Evolutionary conservation across 2,113 vertebrate species (phyloP).

Genomic region (Oreochromis spilurus): DNA sequence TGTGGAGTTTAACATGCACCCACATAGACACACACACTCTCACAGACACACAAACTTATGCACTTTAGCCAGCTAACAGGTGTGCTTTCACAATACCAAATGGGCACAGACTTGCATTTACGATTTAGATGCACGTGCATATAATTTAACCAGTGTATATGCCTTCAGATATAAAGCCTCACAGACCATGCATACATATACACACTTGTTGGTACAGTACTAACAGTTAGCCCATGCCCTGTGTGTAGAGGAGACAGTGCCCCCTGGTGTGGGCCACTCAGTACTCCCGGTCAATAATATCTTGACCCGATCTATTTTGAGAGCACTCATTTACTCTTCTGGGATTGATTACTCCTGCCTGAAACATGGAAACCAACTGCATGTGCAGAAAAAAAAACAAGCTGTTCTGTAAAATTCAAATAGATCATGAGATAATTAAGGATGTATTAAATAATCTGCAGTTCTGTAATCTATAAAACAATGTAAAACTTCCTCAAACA

Average conservation of each 20-base stretch:
- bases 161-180: not conserved
- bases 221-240: conserved; percentile 19
- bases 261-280: conserved; percentile 61
- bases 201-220: conserved; percentile 2
- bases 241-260: conserved; percentile 71
- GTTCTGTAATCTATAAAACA: not conserved
- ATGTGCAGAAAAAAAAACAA: not conserved
- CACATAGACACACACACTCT: not conserved
- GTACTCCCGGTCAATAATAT: conserved; percentile 47
- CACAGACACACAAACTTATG: not conserved
- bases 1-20: conserved; percentile 12
- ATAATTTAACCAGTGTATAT: not conserved
- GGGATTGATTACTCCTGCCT: conserved; percentile 49
- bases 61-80: conserved; percentile 19
- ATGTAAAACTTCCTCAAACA: not conserved
- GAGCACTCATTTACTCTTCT: conserved; percentile 37
- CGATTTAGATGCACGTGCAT: not conserved
- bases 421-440: not conserved
- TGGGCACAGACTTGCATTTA: not conserved
- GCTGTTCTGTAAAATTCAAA: not conserved
- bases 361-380: not conserved
- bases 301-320: conserved; percentile 26
- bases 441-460: not conserved
- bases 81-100: conserved; percentile 31
- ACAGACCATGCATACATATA: not conserved